These are phyloP conservation scores for Pseudomyrmex sp. DNA, from an alignment of 1,140 invertebrate species.

Conservation along the genomic window DNA sequence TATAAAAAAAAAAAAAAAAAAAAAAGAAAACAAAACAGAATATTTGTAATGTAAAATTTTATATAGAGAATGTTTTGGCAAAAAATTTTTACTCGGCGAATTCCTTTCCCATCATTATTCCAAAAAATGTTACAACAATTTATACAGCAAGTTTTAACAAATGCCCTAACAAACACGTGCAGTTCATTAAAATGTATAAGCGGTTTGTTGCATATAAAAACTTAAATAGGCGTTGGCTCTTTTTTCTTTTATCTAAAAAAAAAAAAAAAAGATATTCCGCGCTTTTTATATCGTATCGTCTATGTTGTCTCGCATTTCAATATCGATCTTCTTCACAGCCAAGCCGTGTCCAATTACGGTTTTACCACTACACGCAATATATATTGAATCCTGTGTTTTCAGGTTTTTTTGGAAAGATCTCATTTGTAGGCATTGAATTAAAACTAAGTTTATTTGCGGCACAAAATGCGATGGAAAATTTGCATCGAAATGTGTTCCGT, in stretches of 20 bases:
- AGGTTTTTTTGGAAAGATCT: neutral
- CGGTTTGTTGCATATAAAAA: no score
- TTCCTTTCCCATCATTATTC: conserved; percentile 4
- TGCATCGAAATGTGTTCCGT: neutral
- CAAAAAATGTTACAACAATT: neutral
- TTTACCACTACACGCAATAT: neutral
- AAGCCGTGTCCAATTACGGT: conserved; percentile 7
- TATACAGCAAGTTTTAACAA: neutral
- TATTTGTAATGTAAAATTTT: neutral
- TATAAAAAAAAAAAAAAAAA: no score
- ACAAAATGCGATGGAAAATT: neutral
- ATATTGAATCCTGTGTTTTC: neutral
- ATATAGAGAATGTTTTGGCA: neutral
- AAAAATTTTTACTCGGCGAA: conserved; percentile 33
- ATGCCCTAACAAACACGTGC: neutral
- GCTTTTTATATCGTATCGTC: conserved; percentile 4
- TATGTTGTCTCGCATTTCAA: conserved; percentile 4
- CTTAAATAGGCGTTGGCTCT: neutral
- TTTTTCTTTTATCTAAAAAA: neutral
- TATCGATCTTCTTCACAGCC: conserved; percentile 10
- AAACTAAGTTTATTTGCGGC: conserved; percentile 30
- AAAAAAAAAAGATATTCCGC: neutral
- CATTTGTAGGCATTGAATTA: conserved; percentile 27
- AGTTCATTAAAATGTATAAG: neutral
- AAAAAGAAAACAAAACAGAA: no score